Evolutionary conservation across 2,888 invertebrate species (phyloP), one percentile per base, ranked within the genome.

Genomic region (Drosophila kanekoi): DNA sequence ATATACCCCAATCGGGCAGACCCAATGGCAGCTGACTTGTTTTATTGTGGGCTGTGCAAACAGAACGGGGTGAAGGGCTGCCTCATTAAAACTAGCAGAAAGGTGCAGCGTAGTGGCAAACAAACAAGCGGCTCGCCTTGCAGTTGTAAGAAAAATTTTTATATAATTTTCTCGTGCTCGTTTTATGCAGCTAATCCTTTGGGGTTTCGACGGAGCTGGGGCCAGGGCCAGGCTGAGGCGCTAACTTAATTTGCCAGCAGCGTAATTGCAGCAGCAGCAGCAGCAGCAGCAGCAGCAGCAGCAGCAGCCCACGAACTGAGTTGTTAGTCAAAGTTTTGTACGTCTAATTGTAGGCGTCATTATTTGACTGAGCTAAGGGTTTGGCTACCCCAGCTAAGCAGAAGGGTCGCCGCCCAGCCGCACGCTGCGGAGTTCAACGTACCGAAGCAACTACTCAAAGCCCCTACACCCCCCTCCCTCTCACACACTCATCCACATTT

Each of bases 311-410:
- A 68, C 76, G 59, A 71, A 72, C 72, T 57, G 67, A 75, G 67
- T 72, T 77, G 77, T 72, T 77, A 58, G 77, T 64, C 54, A 73
- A 82, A 87, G 78, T 87, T 87, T 78, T 73, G 64, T 66, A 68
- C 62, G 59, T 70, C 65, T 87, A 81, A 83, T 82, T 84, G 84
- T 84, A 87, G 82, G 81, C 81, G 69, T 78, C 77, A 78, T 81
- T 78, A 80, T 86, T 83, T 80, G 72, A 67, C 48, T 74, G 45
- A 43, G 63, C 63, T 23, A 33, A 68, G 60, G 56, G 60, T 58
- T 32, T 38, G 43, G 47, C 23, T 45, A 38, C 38, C 33, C 32
- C 6, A 47, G 38, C 37, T 49, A 32, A 48, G 23, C 35, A 28
- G n/a, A 37, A 28, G 51, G 20, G 58, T 60, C 43, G 28, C 49